Evolutionary conservation across 2,797 vertebrate genomes (phyloP), one percentile per base, ranked within the genome.

Genomic region (Chaetodon trifasciatus): DNA sequence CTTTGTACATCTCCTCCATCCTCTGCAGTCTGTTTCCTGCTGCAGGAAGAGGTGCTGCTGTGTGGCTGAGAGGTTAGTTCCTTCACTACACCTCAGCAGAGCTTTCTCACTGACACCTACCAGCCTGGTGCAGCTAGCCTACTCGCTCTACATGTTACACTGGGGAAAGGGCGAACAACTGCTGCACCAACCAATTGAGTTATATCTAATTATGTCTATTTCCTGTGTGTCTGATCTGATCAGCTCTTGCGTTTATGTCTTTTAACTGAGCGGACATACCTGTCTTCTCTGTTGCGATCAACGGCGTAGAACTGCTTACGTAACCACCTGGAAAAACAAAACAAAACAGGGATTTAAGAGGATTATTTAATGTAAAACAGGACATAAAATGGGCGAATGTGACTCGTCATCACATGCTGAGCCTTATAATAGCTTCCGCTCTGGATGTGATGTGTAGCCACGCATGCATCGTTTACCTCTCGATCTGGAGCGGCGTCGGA

Each of bases 291-390:
- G 92, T 97, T 98, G 63, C 98, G 97, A 86, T 99, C 97, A 57
- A 98, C 95, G 0, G 97, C 96, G 60, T 99, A 99, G 93, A 99
- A 99, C 94, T 99, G 98, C 86, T 99, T 99, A 67, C 98, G 96
- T 80, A 99, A 95, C 98, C 98, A 99, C 93, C 98, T 99, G 56
- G 17, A 8, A 13, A 40, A 64, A n/a, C 40, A 23, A 55, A 71
- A 42, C 46, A 2, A 32, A 39, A 53, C 17, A 19, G 8, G 42
- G 19, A 61, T 42, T 50, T 17, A 40, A 62, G 17, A 6, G 0
- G 44, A 40, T 44, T 47, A 37, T 66, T 23, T 16, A 17, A 72
- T 24, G 28, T 3, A 47, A 16, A 57, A n/a, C 23, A 23, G 12
- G 2, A 39, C 1, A 15, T 24, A 21, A 8, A 19, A 52, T 15